Percentiles rank a stretch among this genome's conserved stretches.
Evolutionary conservation across 2,888 invertebrate genomes (phyloP).

Genomic region (Cabera pusaria): DNA sequence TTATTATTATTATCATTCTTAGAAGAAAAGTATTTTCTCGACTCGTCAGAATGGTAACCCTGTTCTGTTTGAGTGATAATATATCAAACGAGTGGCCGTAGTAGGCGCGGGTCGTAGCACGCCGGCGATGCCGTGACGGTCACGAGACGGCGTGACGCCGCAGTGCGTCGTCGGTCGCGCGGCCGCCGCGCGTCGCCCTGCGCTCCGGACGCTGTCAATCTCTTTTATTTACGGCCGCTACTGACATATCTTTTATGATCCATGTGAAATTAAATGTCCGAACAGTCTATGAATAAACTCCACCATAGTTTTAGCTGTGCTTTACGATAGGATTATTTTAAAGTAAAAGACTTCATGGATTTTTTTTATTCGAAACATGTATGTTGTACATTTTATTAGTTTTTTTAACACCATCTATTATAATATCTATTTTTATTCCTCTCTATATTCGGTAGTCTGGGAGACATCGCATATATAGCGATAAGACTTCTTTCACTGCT

Average conservation of each 20-base stretch:
- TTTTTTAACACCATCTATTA: too few species aligned
- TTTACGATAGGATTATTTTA: too few species aligned
- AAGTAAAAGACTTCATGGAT: too few species aligned
- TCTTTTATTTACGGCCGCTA: conserved; percentile 30
- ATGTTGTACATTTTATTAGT: too few species aligned
- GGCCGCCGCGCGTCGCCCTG: conserved; percentile 12
- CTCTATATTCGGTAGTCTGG: too few species aligned
- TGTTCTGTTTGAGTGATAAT: conserved; percentile 18
- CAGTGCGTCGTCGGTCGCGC: conserved; percentile 25
- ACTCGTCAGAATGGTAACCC: conserved; percentile 13
- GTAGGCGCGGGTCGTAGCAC: conserved; percentile 19
- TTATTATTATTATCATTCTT: too few species aligned
- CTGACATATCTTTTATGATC: conserved; percentile 31
- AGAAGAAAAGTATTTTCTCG: too few species aligned
- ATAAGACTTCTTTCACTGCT: too few species aligned
- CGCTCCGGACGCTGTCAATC: conserved; percentile 26
- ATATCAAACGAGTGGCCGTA: conserved; percentile 21
- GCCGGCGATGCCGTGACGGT: conserved; percentile 13
- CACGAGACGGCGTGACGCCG: conserved; percentile 20
- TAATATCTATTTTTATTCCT: too few species aligned
- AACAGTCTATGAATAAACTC: conserved; percentile 25
- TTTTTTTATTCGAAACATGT: too few species aligned
- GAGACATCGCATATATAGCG: too few species aligned
- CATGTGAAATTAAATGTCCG: conserved; percentile 29
- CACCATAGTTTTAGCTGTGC: conserved; percentile 17